Conservation (phyloP, 2,113 vertebrate species). For the Progne subis region DNA sequence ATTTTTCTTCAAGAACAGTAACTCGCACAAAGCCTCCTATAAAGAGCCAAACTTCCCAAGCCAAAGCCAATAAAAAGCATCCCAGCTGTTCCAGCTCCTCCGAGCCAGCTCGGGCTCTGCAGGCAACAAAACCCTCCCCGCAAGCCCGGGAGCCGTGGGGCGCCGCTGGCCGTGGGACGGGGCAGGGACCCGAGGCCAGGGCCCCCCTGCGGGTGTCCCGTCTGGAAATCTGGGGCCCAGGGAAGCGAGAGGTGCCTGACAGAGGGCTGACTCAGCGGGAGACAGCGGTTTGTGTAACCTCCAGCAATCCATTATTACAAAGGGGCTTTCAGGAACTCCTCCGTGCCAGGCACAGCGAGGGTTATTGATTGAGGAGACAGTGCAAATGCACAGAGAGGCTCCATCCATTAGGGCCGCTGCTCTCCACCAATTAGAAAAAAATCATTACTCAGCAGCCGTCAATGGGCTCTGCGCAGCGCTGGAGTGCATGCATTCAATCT, state of each 20-base stretch:
- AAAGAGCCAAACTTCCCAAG: conserved; percentile 10
- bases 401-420: conserved; percentile 84
- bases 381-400: conserved; percentile 78
- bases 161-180: background rate
- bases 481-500: conserved; percentile 76
- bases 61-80: conserved; percentile 35
- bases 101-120: background rate
- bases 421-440: conserved; percentile 86
- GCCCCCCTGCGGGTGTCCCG: conserved; percentile 15
- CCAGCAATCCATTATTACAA: conserved; percentile 79
- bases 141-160: background rate
- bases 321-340: conserved; percentile 80
- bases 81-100: background rate
- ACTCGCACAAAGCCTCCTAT: background rate
- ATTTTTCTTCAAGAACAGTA: background rate
- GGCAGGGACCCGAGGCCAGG: background rate
- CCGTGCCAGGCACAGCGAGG: conserved; percentile 73
- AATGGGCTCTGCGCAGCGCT: conserved; percentile 74
- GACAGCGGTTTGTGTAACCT: conserved; percentile 69
- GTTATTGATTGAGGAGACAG: conserved; percentile 84
- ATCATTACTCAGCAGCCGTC: conserved; percentile 85
- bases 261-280: conserved; percentile 70
- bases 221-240: conserved; percentile 44
- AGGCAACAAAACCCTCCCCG: background rate
- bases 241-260: conserved; percentile 43